Evolutionary conservation across 2,797 vertebrate species (phyloP), one percentile per base, ranked within the genome.

Genomic region (Saguinus oedipus): DNA sequence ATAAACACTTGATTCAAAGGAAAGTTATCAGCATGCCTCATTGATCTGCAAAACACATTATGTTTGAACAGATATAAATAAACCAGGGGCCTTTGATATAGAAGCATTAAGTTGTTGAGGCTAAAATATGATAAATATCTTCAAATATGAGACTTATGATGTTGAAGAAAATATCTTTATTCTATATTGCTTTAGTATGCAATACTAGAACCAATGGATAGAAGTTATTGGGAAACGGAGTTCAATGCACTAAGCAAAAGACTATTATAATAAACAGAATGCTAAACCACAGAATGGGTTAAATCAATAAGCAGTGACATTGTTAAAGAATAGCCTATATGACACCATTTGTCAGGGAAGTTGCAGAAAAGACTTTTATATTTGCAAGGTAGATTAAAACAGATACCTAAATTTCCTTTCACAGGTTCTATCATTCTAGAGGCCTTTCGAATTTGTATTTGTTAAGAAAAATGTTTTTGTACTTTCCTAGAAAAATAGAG

Each of bases 391-490:
- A 92, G 36, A 15, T 75, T 94, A 90, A 91, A 96, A 93, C 6
- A 48, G 30, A 26, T 50, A 10, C 90, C 22, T 36, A 86, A 94
- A 12, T 30, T 87, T 91, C 13, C 42, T 96, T 72, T 96, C 26
- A 90, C 4, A 48, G 46, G n/a, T 90, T 84, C 53, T 89, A 90
- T 64, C 20, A 83, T 57, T 93, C 27, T 95, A 72, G 4, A 89
- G 26, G 9, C 24, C 33, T 92, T 44, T 96, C 9, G 70, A 81
- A 82, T 88, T 14, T 88, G 15, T 61, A 95, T 50, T 30, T 64
- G 75, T n/a, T 95, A 90, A 88, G 12, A 87, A 93, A 55, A 75
- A n/a, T 59, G 46, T 79, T 95, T 96, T 93, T 96, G 42, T 2
- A 90, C 74, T 78, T 92, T 83, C 44, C 59, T 83, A 95, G 44